Evolutionary conservation across 1,140 invertebrate species (phyloP).

Genomic region (Drosophila pseudoananassae): DNA sequence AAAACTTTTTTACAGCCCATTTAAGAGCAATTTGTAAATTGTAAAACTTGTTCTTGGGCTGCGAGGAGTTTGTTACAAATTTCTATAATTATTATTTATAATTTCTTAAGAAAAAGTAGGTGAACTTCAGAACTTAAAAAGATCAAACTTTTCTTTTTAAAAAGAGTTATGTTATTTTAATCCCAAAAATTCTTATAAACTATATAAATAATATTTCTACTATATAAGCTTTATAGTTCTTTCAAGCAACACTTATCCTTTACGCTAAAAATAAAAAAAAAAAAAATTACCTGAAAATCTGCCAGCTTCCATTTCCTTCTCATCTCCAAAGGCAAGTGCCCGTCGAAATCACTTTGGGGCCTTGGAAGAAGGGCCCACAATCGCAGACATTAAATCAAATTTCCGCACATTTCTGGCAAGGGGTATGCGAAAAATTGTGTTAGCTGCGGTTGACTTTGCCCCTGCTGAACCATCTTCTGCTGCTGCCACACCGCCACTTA

Average conservation of each 20-base stretch:
- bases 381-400: constrained; percentile 83
- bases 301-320: constrained; percentile 23
- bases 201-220: too few relatives aligned
- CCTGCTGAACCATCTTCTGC: constrained; percentile 1
- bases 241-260: neutral
- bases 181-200: too few relatives aligned
- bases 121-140: too few relatives aligned
- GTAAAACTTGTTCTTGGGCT: constrained; percentile 51
- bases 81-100: constrained; percentile 67
- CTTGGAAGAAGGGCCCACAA: constrained; percentile 60
- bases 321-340: constrained; percentile 15
- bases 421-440: constrained; percentile 75
- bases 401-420: constrained; percentile 77
- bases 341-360: constrained; percentile 56
- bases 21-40: constrained; percentile 83
- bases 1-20: constrained; percentile 83
- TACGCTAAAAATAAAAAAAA: neutral
- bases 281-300: constrained; percentile 19
- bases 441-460: constrained; percentile 57
- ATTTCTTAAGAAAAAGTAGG: constrained; percentile 5
- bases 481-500: constrained; percentile 65
- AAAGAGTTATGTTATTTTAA: neutral
- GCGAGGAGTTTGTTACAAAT: constrained; percentile 41
- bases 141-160: neutral
- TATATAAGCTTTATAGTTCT: neutral